phyloP scores from a whole-genome alignment of 2,113 vertebrate genomes.

The Chrysemys picta region DNA sequence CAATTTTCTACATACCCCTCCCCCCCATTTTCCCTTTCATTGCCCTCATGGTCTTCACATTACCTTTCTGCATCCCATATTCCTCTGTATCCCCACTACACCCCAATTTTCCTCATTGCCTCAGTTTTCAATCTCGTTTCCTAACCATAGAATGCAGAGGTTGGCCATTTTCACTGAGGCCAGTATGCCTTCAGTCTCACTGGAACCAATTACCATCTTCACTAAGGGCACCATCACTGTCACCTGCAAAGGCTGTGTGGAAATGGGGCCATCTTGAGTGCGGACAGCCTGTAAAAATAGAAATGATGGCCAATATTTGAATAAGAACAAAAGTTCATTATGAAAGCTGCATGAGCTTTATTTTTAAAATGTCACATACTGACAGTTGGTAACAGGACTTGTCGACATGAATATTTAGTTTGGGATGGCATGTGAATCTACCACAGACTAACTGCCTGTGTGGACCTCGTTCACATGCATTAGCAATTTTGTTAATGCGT shows the following conservation, averaged over 20 bases:
- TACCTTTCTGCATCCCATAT: not conserved
- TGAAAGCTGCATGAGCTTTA: too few relatives aligned
- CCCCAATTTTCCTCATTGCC: not conserved
- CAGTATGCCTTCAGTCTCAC: not conserved
- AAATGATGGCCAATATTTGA: not conserved
- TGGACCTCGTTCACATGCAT: too few relatives aligned
- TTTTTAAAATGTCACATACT: too few relatives aligned
- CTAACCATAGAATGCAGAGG: not conserved
- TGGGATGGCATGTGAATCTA: too few relatives aligned
- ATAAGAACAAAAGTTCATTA: not conserved
- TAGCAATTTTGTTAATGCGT: too few relatives aligned
- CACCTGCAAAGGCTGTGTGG: too few relatives aligned
- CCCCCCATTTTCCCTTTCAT: not conserved
- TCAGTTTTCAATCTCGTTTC: not conserved
- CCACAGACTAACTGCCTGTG: too few relatives aligned
- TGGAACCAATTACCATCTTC: not conserved
- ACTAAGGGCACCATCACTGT: not conserved
- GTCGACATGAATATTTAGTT: too few relatives aligned
- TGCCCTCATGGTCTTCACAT: not conserved
- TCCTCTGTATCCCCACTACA: not conserved
- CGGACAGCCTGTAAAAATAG: not conserved
- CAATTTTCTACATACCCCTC: not conserved
- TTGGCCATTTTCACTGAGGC: not conserved
- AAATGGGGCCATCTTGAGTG: not conserved
- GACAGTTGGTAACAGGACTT: too few relatives aligned